Base-by-base conservation (phyloP, 2,797 vertebrate species). In the Parambassis ranga region DNA sequence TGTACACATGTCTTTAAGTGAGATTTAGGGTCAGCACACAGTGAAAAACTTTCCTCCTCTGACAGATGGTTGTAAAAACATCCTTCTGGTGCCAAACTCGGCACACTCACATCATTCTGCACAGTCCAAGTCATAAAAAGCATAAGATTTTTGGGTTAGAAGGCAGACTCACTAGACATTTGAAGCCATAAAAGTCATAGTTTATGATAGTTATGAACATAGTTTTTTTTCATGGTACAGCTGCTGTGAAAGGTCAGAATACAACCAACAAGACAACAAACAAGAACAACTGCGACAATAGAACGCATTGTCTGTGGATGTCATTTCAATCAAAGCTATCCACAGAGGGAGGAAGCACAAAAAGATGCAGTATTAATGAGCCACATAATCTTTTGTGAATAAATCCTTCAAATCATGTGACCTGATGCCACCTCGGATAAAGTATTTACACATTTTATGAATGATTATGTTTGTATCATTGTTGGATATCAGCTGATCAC, bases 21-120 rank as follows among this genome's bases (percentile, higher is more conserved):
- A 75, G 42, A 50, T 70, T 56, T 33, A 42, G 52, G 16, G 28
- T 36, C 19, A 57, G 35, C 20, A 18, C 22, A 52, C 24, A 64
- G 44, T 41, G 26, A 53, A 62, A 53, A 62, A 59, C 18, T 10
- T 37, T 50, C n/a, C 35, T 18, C 33, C 42, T 49, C 24, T 32
- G 38, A 31, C 44, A 38, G 42, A 43, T 39, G 27, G 59, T 31
- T 49, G 36, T 49, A n/a, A 65, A 58, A 56, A 47, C 27, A 49
- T 35, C 16, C 11, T 5, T 47, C 10, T 30, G 8, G 7, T 30
- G 37, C 38, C 48, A 55, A 43, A 59, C 18, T 24, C 24, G 19
- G 10, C 41, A 41, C 39, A 20, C 33, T 14, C 22, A 13, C 26
- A 19, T 23, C n/a, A 23, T 3, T 26, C 42, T 44, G 23, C 28